Percentiles rank a stretch among this genome's conserved stretches.
These are phyloP conservation scores for Panopea generosa DNA, from an alignment of 2,888 invertebrate species.

Conservation along the genomic window DNA sequence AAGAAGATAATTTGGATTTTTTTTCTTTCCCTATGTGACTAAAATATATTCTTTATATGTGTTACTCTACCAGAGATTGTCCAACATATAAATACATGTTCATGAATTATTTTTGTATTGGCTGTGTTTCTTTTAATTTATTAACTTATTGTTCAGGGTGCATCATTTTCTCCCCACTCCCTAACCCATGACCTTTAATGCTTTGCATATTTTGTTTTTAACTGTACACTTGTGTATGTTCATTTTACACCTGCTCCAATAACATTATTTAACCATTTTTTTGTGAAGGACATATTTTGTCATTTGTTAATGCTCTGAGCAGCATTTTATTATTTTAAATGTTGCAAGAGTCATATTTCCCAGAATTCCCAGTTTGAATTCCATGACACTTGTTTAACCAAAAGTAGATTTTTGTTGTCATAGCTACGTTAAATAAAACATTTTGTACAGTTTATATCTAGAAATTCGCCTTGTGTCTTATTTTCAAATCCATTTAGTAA, in stretches of 20 bases:
- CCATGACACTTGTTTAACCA: conserved; percentile 59
- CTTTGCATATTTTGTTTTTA: too few species aligned
- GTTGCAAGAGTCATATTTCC: conserved; percentile 3
- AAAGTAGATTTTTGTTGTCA: conserved; percentile 63
- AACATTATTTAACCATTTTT: too few species aligned
- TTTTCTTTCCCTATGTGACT: too few species aligned
- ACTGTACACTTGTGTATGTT: too few species aligned
- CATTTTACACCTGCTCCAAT: too few species aligned
- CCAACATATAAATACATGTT: too few species aligned
- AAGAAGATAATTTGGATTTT: too few species aligned
- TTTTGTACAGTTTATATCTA: conserved; percentile 67
- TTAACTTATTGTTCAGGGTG: conserved; percentile 9
- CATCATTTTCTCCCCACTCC: not conserved
- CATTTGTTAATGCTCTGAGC: conserved; percentile 25
- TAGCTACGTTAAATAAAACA: conserved; percentile 67
- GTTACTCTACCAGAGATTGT: too few species aligned
- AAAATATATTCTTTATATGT: too few species aligned
- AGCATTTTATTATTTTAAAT: conserved; percentile 31
- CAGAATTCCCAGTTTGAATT: conserved; percentile 44
- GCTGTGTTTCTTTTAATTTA: too few species aligned
- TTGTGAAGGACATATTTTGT: conserved; percentile 1
- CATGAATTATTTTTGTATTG: too few species aligned
- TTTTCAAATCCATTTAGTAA: not conserved
- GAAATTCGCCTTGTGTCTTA: conserved; percentile 31
- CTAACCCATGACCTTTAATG: too few species aligned